Evolutionary conservation across 2,797 vertebrate species (phyloP), one percentile per base, ranked within the genome.

Genomic region (Ctenopoma multispine): DNA sequence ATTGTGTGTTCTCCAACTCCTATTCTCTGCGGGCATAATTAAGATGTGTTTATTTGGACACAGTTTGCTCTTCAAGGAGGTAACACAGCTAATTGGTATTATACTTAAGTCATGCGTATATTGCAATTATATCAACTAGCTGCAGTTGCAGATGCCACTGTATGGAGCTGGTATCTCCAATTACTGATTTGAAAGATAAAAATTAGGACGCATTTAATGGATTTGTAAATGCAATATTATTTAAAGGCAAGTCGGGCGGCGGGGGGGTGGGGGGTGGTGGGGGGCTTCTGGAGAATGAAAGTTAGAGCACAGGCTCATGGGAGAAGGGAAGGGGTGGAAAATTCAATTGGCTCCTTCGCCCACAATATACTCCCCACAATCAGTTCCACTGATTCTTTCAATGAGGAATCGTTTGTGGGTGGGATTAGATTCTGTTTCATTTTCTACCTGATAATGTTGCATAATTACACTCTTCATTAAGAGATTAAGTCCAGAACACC

Each of bases 11-110:
- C 81, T 89, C 87, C 81, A 88, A 91, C 84, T 89, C 79, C 54
- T 90, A 90, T 90, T 92, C 92, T 92, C 92, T 65, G 63, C 54
- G 88, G 92, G 89, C 81, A 74, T 92, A 92, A 94, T 94, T 94
- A 94, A 89, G 88, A 92, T 74, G 82, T 92, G 90, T 93, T 94
- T 93, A 94, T 93, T 94, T 93, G 86, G 87, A 93, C 91, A 93
- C 89, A 84, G 79, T 89, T 91, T 93, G 75, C 78, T 90, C 88
- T 92, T 92, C 82, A 91, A 94, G 84, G 90, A 90, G 85, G 89
- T 87, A 90, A 84, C 88, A 76, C 85, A 80, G 81, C 89, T 94
- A 93, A 94, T 92, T 93, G 87, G 80, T 89, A 92, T 93, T 86
- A 92, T 91, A 84, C 90, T 90, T 83, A 78, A 90, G 86, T 88